A percentile compares a stretch with the other conserved stretches of the same genome.
These are phyloP conservation scores for Ennomos quercinarius DNA, from an alignment of 2,888 invertebrate genomes.

Conservation along the genomic window DNA sequence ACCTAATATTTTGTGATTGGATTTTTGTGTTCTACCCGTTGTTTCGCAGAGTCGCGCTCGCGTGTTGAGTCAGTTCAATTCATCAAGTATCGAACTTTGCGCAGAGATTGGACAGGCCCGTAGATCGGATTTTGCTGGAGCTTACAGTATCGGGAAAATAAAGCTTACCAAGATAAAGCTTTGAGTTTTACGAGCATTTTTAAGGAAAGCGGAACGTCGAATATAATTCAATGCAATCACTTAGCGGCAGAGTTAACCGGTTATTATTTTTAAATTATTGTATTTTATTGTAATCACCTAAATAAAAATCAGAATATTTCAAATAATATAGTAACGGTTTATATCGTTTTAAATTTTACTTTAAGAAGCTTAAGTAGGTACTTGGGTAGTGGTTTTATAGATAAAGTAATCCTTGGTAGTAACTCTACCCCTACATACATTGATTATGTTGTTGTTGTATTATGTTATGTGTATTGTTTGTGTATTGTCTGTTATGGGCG, in stretches of 20 bases:
- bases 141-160: conserved; percentile 3
- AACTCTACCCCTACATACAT: too few species aligned
- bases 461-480: too few species aligned
- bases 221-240: background rate
- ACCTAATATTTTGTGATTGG: conserved; percentile 7
- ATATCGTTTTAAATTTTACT: too few species aligned
- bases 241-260: background rate
- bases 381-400: too few species aligned
- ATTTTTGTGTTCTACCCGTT: conserved; percentile 5
- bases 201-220: background rate
- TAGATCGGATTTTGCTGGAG: conserved; percentile 4
- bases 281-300: too few species aligned
- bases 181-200: conserved; percentile 3
- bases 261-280: too few species aligned
- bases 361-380: too few species aligned
- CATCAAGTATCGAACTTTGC: conserved; percentile 12
- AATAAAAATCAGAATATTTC: too few species aligned
- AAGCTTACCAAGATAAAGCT: conserved; percentile 2
- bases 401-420: too few species aligned
- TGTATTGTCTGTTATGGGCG: too few species aligned
- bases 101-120: conserved; percentile 6
- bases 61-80: conserved; percentile 13
- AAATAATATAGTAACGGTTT: too few species aligned
- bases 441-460: too few species aligned
- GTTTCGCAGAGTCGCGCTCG: conserved; percentile 1